Conservation (phyloP, 2,888 invertebrate genomes). For the Polyommatus iphigenia region DNA sequence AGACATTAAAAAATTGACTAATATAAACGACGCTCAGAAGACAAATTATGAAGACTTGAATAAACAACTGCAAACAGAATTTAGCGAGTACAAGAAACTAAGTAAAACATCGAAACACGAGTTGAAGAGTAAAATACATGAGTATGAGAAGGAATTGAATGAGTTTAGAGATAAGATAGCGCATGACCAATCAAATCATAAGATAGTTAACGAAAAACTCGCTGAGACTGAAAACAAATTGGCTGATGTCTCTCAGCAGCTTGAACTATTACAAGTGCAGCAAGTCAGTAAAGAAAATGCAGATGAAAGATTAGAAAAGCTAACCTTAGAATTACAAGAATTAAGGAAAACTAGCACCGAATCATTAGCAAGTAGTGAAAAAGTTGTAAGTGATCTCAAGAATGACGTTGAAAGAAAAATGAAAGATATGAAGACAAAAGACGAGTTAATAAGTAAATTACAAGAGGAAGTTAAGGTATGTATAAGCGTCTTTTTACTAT, state of each 20-base stretch:
- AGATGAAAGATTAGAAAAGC: slow-evolving; percentile 66
- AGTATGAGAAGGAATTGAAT: slow-evolving; percentile 64
- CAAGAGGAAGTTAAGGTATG: slow-evolving; percentile 70
- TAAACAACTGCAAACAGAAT: slow-evolving; percentile 65
- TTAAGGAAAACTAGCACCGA: slow-evolving; percentile 62
- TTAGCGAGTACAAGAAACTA: slow-evolving; percentile 70
- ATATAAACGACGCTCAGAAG: slow-evolving; percentile 74
- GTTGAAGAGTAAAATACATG: slow-evolving; percentile 80
- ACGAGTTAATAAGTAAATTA: slow-evolving; percentile 60
- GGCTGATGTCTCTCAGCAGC: slow-evolving; percentile 64
- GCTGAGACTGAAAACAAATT: slow-evolving; percentile 61
- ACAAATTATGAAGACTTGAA: slow-evolving; percentile 73
- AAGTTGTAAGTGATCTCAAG: slow-evolving; percentile 60
- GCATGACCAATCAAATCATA: slow-evolving; percentile 64
- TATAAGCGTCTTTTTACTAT: background rate
- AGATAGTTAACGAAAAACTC: slow-evolving; percentile 61
- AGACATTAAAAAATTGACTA: slow-evolving; percentile 68
- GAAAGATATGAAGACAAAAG: slow-evolving; percentile 64
- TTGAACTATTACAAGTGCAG: slow-evolving; percentile 67
- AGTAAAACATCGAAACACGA: slow-evolving; percentile 76
- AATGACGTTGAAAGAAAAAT: slow-evolving; percentile 65
- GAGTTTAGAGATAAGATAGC: slow-evolving; percentile 64
- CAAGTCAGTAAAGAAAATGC: slow-evolving; percentile 66
- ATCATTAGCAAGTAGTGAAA: slow-evolving; percentile 61
- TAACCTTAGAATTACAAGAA: slow-evolving; percentile 68